These are phyloP conservation scores for Tachycineta bicolor DNA, from an alignment of 2,113 vertebrate species.

Conservation along the genomic window DNA sequence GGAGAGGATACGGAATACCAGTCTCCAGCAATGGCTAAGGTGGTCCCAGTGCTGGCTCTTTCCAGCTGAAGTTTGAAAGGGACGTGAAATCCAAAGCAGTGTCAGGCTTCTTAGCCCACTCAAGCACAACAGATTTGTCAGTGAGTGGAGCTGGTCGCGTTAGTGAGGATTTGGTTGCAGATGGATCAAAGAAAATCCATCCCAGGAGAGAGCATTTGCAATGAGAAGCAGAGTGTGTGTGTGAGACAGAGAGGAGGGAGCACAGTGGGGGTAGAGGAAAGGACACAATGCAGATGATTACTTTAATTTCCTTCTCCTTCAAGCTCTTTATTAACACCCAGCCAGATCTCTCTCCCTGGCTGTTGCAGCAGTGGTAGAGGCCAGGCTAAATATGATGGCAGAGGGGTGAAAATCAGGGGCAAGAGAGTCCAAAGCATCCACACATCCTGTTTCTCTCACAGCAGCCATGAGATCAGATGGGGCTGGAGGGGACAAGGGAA, in stretches of 20 bases:
- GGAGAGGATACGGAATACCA: not conserved
- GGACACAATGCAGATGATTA: not conserved
- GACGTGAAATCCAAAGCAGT: not conserved
- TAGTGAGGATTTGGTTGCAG: constrained; percentile 37
- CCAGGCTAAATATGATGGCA: not conserved
- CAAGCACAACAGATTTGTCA: not conserved
- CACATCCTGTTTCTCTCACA: not conserved
- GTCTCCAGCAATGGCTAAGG: not conserved
- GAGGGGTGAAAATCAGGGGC: not conserved
- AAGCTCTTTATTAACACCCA: constrained; percentile 51
- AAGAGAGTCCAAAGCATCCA: not conserved
- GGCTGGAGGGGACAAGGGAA: not conserved
- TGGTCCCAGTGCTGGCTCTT: not conserved
- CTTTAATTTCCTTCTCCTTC: constrained; percentile 47
- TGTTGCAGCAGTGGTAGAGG: not conserved
- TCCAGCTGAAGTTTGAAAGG: not conserved
- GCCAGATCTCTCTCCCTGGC: constrained; percentile 3
- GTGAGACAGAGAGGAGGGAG: constrained; percentile 33
- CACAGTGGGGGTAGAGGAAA: constrained; percentile 3
- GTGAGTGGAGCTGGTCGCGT: not conserved
- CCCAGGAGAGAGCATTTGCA: not conserved
- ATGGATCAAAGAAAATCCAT: constrained; percentile 44
- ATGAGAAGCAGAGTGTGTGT: not conserved
- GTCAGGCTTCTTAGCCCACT: not conserved
- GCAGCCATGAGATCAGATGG: not conserved